A percentile compares a stretch with the other conserved stretches of the same genome.
Evolutionary conservation across 1,140 invertebrate genomes (phyloP).

Genomic region (Sitobion miscanthi): DNA sequence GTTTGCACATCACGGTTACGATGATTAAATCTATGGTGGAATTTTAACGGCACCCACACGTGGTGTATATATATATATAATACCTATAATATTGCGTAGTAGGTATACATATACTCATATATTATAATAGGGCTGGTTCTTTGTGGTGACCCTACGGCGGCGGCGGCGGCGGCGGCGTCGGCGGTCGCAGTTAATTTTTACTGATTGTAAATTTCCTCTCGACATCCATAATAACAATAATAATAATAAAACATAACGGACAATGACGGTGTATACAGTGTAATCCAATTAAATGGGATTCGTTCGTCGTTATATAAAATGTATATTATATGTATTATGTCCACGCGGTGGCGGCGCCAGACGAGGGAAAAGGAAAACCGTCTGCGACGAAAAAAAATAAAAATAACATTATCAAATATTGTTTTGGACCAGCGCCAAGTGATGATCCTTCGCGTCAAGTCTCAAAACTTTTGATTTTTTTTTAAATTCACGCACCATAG

Average conservation of each 20-base stretch:
- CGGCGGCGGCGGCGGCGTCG: neutral
- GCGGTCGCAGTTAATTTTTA: neutral
- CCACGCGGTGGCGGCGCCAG: neutral
- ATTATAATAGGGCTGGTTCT: neutral
- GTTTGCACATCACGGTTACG: neutral
- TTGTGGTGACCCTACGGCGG: neutral
- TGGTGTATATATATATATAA: neutral
- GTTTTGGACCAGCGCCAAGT: neutral
- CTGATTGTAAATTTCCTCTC: neutral
- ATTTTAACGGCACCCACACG: neutral
- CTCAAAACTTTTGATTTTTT: neutral
- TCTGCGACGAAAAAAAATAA: neutral
- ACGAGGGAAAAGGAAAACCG: neutral
- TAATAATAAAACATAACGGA: constrained; percentile 8
- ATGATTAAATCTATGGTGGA: neutral
- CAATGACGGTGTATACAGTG: neutral
- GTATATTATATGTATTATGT: neutral
- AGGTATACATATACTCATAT: neutral
- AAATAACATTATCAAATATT: neutral
- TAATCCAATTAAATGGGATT: neutral
- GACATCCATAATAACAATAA: neutral
- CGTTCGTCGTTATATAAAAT: neutral
- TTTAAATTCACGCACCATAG: no score
- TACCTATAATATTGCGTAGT: neutral
- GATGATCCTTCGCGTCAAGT: neutral